phyloP scores from a whole-genome alignment of 2,888 invertebrate genomes.

The Harpalus rufipes region DNA sequence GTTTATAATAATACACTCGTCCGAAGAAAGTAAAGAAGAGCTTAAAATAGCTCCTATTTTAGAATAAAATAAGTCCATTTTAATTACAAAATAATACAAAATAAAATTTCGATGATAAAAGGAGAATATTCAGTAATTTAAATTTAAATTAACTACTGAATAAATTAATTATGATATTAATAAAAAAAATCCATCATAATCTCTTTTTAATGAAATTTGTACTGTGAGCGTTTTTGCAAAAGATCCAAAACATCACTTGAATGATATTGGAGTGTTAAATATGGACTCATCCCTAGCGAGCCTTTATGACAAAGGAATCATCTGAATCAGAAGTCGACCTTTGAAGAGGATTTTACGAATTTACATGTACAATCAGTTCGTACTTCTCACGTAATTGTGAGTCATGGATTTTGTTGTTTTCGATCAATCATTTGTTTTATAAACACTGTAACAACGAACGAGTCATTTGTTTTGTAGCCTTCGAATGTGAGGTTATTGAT shows the following conservation, averaged over 20 bases:
- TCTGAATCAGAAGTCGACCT: background rate
- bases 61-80: too few relatives aligned
- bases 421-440: conserved; percentile 29
- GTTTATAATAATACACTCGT: too few relatives aligned
- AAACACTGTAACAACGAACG: background rate
- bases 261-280: background rate
- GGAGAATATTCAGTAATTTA: background rate
- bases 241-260: background rate
- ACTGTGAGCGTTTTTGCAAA: background rate
- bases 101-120: too few relatives aligned
- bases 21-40: too few relatives aligned
- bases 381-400: conserved; percentile 18
- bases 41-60: too few relatives aligned
- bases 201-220: background rate
- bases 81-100: too few relatives aligned
- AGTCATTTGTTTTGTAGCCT: conserved; percentile 12
- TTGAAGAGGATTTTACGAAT: conserved; percentile 12
- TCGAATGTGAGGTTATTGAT: conserved; percentile 4
- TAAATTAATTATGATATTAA: background rate
- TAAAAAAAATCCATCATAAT: background rate
- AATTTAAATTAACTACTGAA: background rate
- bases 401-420: conserved; percentile 13
- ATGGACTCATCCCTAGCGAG: background rate
- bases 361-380: conserved; percentile 14
- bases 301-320: background rate